Percentiles rank a stretch among this genome's conserved stretches.
phyloP scores from a whole-genome alignment of 2,113 vertebrate genomes.

The Prietella phreatophila region DNA sequence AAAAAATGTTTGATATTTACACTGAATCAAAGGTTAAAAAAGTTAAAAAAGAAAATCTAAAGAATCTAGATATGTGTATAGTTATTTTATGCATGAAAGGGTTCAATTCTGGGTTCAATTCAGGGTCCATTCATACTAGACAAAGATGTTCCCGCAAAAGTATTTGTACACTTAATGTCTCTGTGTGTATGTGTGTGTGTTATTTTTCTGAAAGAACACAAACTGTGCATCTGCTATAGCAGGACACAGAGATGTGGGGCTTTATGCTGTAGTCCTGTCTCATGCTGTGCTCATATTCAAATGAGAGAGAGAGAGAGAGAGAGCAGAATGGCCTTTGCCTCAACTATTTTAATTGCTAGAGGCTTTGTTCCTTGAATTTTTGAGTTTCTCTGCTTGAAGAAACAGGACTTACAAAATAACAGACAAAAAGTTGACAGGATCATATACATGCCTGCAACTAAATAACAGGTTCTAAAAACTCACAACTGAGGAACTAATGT shows the following conservation, averaged over 20 bases:
- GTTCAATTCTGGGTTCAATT: not conserved
- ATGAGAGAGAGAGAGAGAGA: not conserved
- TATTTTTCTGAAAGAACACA: slow-evolving; percentile 4
- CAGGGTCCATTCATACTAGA: not conserved
- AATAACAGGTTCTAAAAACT: not conserved
- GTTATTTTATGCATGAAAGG: too few relatives aligned
- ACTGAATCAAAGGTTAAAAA: too few relatives aligned
- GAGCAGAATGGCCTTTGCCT: slow-evolving; percentile 25
- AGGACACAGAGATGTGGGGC: slow-evolving; percentile 5
- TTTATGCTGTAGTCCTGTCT: slow-evolving; percentile 35
- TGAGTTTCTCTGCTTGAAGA: not conserved
- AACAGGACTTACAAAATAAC: not conserved
- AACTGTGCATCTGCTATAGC: slow-evolving; percentile 33
- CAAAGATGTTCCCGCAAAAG: not conserved
- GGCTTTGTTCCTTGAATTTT: slow-evolving; percentile 57
- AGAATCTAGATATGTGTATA: too few relatives aligned
- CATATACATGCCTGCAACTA: not conserved
- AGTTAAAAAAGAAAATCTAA: too few relatives aligned
- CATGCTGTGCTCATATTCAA: slow-evolving; percentile 50
- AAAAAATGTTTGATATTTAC: too few relatives aligned
- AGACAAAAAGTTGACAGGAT: not conserved
- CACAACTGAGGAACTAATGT: not conserved
- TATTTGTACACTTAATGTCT: not conserved
- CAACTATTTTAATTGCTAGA: slow-evolving; percentile 56
- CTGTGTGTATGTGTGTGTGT: not conserved